phyloP scores from a whole-genome alignment of 2,888 invertebrate genomes.

The Drosophila bunnanda region DNA sequence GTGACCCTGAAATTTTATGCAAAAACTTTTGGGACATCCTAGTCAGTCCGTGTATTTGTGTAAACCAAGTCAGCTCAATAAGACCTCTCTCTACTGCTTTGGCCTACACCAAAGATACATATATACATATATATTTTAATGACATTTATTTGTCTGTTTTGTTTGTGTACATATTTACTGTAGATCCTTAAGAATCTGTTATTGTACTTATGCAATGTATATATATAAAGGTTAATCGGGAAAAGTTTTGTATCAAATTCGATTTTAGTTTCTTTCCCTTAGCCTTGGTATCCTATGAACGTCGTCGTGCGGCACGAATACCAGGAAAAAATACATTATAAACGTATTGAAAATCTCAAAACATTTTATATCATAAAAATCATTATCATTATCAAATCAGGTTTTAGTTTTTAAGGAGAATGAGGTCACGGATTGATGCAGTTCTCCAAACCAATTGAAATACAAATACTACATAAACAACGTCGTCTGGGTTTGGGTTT shows the following conservation, averaged over 20 bases:
- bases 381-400: too few species aligned
- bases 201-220: slow-evolving; percentile 37
- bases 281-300: neutral
- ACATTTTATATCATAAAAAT: neutral
- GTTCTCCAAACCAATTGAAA: too few species aligned
- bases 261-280: slow-evolving; percentile 2
- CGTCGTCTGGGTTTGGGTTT: too few species aligned
- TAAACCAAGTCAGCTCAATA: neutral
- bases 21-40: neutral
- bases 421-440: too few species aligned
- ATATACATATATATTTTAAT: neutral
- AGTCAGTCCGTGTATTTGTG: neutral
- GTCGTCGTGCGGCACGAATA: neutral
- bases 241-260: slow-evolving; percentile 85
- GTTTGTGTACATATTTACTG: slow-evolving; percentile 28
- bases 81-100: slow-evolving; percentile 26
- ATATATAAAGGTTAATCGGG: slow-evolving; percentile 86
- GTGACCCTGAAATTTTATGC: neutral
- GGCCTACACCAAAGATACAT: slow-evolving; percentile 38
- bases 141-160: neutral
- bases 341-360: neutral
- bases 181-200: slow-evolving; percentile 23
- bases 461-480: too few species aligned
- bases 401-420: neutral
- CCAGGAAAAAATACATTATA: neutral